A percentile compares a stretch with the other conserved stretches of the same genome.
Evolutionary conservation across 2,113 vertebrate species (phyloP).

Genomic region (Sardina pilchardus): DNA sequence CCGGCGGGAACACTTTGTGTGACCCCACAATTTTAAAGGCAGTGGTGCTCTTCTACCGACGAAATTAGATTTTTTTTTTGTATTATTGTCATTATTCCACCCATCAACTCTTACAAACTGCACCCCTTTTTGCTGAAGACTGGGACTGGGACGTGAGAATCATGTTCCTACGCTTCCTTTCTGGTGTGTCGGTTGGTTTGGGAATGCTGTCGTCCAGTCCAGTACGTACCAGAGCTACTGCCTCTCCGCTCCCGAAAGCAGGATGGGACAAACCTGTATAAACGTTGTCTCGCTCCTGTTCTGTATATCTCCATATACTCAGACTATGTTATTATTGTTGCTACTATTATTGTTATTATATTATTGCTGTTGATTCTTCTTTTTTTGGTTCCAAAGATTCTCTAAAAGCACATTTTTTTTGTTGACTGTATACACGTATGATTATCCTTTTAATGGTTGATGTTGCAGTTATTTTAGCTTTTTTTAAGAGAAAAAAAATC

Average conservation of each 20-base stretch:
- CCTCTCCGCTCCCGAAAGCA: slow-evolving; percentile 35
- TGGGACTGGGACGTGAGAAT: not conserved
- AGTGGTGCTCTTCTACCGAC: slow-evolving; percentile 3
- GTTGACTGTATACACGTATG: slow-evolving; percentile 44
- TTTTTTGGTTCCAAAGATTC: slow-evolving; percentile 74
- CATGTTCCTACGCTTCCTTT: slow-evolving; percentile 18
- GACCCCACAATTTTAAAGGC: not conserved
- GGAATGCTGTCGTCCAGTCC: slow-evolving; percentile 42
- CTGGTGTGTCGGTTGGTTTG: slow-evolving; percentile 33
- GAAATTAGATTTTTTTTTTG: not conserved
- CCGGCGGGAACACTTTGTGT: not conserved
- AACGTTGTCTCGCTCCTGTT: slow-evolving; percentile 43
- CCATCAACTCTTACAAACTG: not conserved
- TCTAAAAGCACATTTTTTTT: slow-evolving; percentile 62
- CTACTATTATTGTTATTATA: slow-evolving; percentile 45
- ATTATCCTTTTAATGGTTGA: slow-evolving; percentile 47
- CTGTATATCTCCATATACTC: slow-evolving; percentile 58
- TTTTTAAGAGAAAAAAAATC: slow-evolving; percentile 3
- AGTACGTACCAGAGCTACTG: slow-evolving; percentile 37
- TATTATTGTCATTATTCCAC: not conserved
- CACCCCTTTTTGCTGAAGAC: not conserved
- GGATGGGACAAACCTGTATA: slow-evolving; percentile 31
- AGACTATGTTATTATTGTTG: slow-evolving; percentile 42
- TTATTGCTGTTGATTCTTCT: slow-evolving; percentile 57
- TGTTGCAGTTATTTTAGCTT: slow-evolving; percentile 45